A percentile compares a stretch with the other conserved stretches of the same genome.
These are phyloP conservation scores for Aurelia sp. DNA, from an alignment of 30 jellyfish, hydroid and myxozoan species.

Conservation along the genomic window DNA sequence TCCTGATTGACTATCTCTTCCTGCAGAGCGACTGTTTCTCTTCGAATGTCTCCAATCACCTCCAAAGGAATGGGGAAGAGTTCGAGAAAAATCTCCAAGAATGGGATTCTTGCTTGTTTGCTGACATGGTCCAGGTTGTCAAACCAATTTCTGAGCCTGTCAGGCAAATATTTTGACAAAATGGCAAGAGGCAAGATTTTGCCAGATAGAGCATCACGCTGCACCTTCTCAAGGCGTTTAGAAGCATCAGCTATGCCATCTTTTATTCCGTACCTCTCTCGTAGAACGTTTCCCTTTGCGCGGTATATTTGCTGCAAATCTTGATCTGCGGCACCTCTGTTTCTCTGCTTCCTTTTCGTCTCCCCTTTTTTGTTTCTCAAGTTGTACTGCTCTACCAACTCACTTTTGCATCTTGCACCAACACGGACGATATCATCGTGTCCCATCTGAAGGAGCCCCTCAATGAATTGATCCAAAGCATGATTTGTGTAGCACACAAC, in stretches of 20 bases:
- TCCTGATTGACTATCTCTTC: neutral
- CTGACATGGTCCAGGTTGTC: neutral
- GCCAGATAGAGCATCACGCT: neutral
- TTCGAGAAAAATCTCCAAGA: conserved; percentile 36
- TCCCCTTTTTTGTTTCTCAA: conserved; percentile 13
- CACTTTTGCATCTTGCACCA: conserved; percentile 77
- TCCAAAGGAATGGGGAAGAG: conserved; percentile 18
- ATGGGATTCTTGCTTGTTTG: conserved; percentile 10
- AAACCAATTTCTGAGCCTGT: neutral
- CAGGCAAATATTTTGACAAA: neutral
- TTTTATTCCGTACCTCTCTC: conserved; percentile 1
- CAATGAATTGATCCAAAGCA: conserved; percentile 88
- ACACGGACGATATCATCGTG: conserved; percentile 68
- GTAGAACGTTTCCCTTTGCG: conserved; percentile 2
- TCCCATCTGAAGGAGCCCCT: conserved; percentile 68
- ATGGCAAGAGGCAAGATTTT: conserved; percentile 4
- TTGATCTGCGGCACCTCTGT: neutral
- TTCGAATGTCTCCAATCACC: neutral
- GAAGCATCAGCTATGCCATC: neutral
- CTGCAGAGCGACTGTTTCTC: neutral
- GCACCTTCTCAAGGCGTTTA: neutral
- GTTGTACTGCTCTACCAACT: conserved; percentile 49
- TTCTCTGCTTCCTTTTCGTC: neutral
- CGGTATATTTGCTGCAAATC: neutral
- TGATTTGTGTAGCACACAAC: conserved; percentile 87